Base-by-base conservation (phyloP, 92 coral and sea anemone genomes). In the Palythoa heliodiscus region DNA sequence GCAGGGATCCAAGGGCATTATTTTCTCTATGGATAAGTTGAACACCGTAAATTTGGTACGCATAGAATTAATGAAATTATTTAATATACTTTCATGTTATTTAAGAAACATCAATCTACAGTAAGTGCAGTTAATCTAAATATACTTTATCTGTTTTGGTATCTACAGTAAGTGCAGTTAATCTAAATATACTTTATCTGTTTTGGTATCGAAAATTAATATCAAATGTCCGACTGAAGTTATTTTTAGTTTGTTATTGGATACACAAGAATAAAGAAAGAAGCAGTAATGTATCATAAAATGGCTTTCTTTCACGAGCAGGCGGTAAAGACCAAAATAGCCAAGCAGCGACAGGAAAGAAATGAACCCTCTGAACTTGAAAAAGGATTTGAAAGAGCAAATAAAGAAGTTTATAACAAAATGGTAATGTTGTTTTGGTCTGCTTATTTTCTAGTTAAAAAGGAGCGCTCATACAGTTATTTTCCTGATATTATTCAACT, bases 341-440 rank as follows among this genome's bases (percentile, higher is more conserved):
- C n/a, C 17, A 15, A 60, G 68, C 68, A 60, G 68, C 68, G 68
- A 60, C 68, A 60, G 7, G 68, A 60, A 60, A 60, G 68, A 60
- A 60, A 60, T 60, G 22, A 60, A 19, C 68, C 68, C 23, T 60
- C 25, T 60, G 22, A 60, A 60, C 67, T 60, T 19, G 63, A 57
- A 13, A 57, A 57, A 57, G 68, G 68, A 19, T 60, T 60, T 60
- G 6, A 60, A 16, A 60, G 68, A 12, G 68, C 68, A 16, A 60
- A 60, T 60, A 60, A 60, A 60, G 68, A 60, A 15, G 23, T 60
- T 60, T 60, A 60, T 14, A 23, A 60, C 68, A 60, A 60, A 60
- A 60, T 60, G 68, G 0, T 70, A 70, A 3, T 25, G 74, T 70
- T 70, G 48, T 70, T 70, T 70, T 13, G 74, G 43, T 70, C 74